A percentile compares a stretch with the other conserved stretches of the same genome.
phyloP scores from a whole-genome alignment of 2,113 vertebrate genomes.

The Noturus placidus region DNA sequence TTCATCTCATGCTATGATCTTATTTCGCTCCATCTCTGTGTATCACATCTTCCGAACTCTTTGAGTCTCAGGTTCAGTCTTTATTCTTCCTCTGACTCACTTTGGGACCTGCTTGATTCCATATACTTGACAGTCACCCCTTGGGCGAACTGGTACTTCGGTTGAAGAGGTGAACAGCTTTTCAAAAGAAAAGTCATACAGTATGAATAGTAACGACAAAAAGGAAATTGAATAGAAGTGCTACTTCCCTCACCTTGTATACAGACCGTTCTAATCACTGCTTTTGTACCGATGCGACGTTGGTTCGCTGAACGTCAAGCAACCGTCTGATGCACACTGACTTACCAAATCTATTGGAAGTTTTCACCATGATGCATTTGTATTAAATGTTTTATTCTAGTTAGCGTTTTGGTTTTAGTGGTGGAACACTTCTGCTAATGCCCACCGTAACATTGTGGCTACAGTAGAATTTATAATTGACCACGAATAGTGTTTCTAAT shows the following conservation, averaged over 20 bases:
- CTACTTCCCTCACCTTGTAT: conserved; percentile 8
- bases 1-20: conserved; percentile 26
- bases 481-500: conserved; percentile 20
- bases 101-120: conserved; percentile 15
- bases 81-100: conserved; percentile 34
- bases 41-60: conserved; percentile 32
- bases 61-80: conserved; percentile 42
- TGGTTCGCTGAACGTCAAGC: conserved; percentile 15
- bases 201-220: background rate
- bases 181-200: conserved; percentile 13
- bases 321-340: conserved; percentile 26
- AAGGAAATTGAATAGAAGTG: background rate
- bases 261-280: background rate
- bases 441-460: conserved; percentile 28
- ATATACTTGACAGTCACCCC: conserved; percentile 16
- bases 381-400: conserved; percentile 27
- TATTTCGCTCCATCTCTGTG: conserved; percentile 24
- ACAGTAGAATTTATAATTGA: background rate
- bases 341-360: conserved; percentile 33
- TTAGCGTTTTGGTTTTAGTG: conserved; percentile 30
- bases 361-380: conserved; percentile 23
- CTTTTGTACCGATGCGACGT: conserved; percentile 3
- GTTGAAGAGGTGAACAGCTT: conserved; percentile 5
- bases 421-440: conserved; percentile 41
- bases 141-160: conserved; percentile 12